Conservation (phyloP, 1,140 invertebrate species). For the Drosophila parabipectinata region DNA sequence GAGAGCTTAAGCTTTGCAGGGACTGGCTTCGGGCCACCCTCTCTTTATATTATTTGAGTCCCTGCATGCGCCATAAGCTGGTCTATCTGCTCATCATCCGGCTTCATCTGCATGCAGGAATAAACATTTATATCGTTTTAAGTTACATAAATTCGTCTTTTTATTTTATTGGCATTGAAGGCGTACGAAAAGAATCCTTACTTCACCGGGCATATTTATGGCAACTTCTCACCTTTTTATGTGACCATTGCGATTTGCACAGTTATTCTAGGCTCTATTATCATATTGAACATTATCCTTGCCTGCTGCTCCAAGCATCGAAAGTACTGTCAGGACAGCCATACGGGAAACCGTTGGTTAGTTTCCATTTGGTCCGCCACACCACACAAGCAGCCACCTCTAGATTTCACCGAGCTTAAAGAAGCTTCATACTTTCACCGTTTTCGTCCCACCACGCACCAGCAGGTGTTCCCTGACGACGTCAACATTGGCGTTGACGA, state of each 20-base stretch:
- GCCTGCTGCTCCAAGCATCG: constrained; percentile 92
- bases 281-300: constrained; percentile 90
- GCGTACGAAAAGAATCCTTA: constrained; percentile 88
- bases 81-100: too few relatives aligned
- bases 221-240: constrained; percentile 91
- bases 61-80: too few relatives aligned
- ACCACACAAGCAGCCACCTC: constrained; percentile 91
- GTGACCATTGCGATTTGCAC: constrained; percentile 91
- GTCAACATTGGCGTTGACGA: constrained; percentile 70
- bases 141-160: too few relatives aligned
- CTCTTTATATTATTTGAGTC: too few relatives aligned
- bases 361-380: constrained; percentile 92
- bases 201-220: constrained; percentile 86
- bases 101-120: too few relatives aligned
- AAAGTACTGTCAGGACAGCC: constrained; percentile 91
- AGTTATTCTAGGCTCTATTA: constrained; percentile 87
- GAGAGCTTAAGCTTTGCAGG: too few relatives aligned
- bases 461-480: constrained; percentile 80
- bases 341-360: constrained; percentile 93
- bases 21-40: too few relatives aligned
- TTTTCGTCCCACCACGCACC: constrained; percentile 68
- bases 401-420: constrained; percentile 91
- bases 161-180: constrained; percentile 21
- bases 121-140: too few relatives aligned
- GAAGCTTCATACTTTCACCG: constrained; percentile 83